phyloP scores from a whole-genome alignment of 2,113 vertebrate genomes.

The Thermophis baileyi region DNA sequence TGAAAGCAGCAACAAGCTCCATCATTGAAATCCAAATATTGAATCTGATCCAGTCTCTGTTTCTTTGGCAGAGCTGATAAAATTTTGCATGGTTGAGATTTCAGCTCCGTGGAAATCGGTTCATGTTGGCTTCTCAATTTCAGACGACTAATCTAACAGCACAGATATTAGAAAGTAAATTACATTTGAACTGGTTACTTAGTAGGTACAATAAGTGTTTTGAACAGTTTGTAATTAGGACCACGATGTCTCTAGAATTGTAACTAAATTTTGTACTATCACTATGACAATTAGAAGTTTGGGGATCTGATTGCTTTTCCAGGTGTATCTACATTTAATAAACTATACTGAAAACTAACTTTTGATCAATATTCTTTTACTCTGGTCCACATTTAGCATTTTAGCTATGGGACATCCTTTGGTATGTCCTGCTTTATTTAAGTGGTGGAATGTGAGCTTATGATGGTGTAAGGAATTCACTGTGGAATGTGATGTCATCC shows the following conservation, averaged over 20 bases:
- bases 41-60: background rate
- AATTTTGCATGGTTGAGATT: background rate
- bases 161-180: background rate
- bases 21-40: background rate
- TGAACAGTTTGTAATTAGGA: background rate
- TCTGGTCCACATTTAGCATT: background rate
- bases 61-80: background rate
- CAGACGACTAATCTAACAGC: background rate
- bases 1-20: background rate
- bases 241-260: background rate
- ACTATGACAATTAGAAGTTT: background rate
- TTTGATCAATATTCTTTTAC: background rate
- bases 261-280: background rate
- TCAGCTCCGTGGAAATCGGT: background rate
- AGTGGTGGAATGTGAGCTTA: background rate
- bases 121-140: background rate
- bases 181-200: background rate
- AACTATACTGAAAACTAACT: background rate
- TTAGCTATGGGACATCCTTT: background rate
- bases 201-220: background rate
- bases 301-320: background rate
- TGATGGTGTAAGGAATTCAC: background rate
- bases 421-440: background rate
- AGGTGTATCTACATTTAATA: background rate
- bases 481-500: background rate